Evolutionary conservation across 2,113 vertebrate species (phyloP).

Genomic region (Girardinichthys multiradiatus): DNA sequence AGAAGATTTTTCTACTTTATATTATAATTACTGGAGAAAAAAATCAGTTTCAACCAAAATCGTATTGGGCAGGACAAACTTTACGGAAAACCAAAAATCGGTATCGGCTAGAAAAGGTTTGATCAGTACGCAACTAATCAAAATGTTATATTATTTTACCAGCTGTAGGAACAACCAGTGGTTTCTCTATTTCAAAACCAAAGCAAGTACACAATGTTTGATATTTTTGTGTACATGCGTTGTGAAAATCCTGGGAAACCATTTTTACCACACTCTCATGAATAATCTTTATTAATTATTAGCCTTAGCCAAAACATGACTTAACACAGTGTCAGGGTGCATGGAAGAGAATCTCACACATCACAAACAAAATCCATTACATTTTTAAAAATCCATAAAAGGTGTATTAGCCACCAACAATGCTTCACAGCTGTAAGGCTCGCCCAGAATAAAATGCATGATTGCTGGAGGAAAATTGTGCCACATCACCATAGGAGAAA

Average conservation of each 20-base stretch:
- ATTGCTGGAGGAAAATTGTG: slow-evolving; percentile 12
- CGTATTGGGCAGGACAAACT: no score
- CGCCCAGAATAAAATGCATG: not conserved
- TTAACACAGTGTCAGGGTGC: not conserved
- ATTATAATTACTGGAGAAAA: no score
- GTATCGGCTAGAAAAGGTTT: not conserved
- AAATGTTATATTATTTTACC: not conserved
- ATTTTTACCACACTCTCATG: not conserved
- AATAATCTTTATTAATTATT: not conserved
- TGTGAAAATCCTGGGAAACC: not conserved
- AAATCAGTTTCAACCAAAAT: no score
- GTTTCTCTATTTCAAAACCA: no score
- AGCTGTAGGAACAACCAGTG: not conserved
- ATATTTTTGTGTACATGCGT: not conserved
- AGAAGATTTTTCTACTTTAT: no score
- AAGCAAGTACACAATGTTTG: no score
- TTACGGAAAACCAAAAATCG: no score
- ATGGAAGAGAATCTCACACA: slow-evolving; percentile 7
- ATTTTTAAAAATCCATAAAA: slow-evolving; percentile 22
- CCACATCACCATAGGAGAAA: slow-evolving; percentile 25
- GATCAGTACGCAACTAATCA: no score
- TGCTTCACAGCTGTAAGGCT: slow-evolving; percentile 1
- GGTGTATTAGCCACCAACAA: slow-evolving; percentile 11
- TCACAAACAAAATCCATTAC: slow-evolving; percentile 11
- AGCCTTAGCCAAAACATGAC: not conserved